phyloP scores from a whole-genome alignment of 2,888 invertebrate genomes.

The Chloroclysta siterata region DNA sequence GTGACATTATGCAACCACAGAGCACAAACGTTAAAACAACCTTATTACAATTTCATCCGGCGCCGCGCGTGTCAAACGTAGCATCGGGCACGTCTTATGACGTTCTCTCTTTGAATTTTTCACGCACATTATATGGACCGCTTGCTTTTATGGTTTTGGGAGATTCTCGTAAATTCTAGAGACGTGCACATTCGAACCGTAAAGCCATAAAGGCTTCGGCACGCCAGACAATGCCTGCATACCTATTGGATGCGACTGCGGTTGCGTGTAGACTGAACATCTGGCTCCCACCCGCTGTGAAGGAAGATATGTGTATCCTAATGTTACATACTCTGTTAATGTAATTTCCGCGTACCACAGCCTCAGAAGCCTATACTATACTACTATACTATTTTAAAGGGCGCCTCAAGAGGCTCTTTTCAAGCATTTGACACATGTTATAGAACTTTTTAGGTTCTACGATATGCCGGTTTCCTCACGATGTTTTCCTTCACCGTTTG shows the following conservation, averaged over 20 bases:
- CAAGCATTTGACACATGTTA: no score
- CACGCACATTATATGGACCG: conserved; percentile 35
- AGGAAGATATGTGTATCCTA: no score
- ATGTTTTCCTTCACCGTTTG: no score
- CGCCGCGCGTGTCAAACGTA: conserved; percentile 39
- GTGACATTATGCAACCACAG: conserved; percentile 29
- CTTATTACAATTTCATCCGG: conserved; percentile 56
- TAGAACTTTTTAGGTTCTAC: no score
- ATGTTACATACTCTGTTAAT: no score
- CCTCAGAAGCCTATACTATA: no score
- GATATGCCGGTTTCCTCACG: no score
- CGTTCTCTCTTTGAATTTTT: conserved; percentile 38
- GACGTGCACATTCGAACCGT: conserved; percentile 20
- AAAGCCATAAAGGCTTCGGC: conserved; percentile 4
- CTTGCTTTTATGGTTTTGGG: conserved; percentile 38
- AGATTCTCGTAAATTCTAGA: conserved; percentile 36
- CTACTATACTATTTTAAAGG: no score
- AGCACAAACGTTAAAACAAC: conserved; percentile 37
- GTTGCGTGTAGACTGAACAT: not conserved
- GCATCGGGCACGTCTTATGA: conserved; percentile 32
- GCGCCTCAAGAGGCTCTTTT: no score
- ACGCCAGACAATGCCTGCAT: not conserved
- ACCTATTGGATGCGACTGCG: not conserved
- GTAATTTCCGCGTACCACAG: no score
- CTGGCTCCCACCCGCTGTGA: not conserved